A percentile compares a stretch with the other conserved stretches of the same genome.
phyloP scores from a whole-genome alignment of 2,113 vertebrate species.

The Asarcornis scutulata region DNA sequence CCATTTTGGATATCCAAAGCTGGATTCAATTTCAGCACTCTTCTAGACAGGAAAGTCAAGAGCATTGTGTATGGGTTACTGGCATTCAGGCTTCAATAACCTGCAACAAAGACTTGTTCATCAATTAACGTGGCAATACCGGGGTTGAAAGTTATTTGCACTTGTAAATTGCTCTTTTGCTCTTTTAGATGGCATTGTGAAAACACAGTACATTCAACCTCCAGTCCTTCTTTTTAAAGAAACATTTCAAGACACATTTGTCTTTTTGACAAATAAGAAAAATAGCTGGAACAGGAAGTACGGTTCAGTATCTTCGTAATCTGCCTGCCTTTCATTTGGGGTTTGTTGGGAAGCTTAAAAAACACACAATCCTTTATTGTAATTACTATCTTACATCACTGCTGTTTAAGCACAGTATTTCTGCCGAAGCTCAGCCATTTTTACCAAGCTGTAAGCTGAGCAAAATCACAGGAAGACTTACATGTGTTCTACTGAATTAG shows the following conservation, averaged over 20 bases:
- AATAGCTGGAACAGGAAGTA: background rate
- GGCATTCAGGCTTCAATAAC: background rate
- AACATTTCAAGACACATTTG: background rate
- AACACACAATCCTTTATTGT: background rate
- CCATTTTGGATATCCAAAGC: background rate
- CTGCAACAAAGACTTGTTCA: background rate
- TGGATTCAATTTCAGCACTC: background rate
- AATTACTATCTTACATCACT: background rate
- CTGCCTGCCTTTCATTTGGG: background rate
- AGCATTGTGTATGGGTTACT: background rate
- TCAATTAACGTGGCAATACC: background rate
- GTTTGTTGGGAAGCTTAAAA: background rate
- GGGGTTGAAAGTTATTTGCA: background rate
- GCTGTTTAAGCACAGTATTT: background rate
- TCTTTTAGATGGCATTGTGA: background rate
- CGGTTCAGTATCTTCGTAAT: background rate
- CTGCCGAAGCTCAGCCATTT: background rate
- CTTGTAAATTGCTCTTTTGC: background rate
- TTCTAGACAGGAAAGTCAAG: background rate
- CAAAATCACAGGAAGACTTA: background rate
- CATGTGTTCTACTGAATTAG: fast-evolving
- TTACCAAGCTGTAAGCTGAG: background rate
- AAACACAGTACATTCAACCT: background rate
- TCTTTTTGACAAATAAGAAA: background rate
- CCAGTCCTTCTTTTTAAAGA: background rate